Base-by-base conservation (phyloP, 2,888 invertebrate genomes). In the Hetaerina titia region DNA sequence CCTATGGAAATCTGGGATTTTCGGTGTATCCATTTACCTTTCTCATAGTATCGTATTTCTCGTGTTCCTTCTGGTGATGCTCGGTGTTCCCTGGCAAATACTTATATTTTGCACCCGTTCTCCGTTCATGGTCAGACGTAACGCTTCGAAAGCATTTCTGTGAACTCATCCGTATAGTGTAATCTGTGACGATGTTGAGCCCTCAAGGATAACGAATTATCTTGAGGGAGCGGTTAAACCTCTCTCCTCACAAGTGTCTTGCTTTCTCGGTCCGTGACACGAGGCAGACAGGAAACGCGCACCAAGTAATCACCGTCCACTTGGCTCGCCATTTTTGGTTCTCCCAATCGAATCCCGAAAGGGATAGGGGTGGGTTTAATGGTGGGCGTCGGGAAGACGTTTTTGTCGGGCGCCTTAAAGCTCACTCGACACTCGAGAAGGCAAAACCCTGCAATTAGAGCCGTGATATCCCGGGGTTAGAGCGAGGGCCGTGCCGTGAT, bases 401-500 rank as follows among this genome's bases (percentile, higher is more conserved):
- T 81, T 81, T 81, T 81, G 31, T 81, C 81, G 8, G 81, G 11
- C 31, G 31, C 13, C 31, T 81, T 31, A 31, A 31, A 81, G 81
- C 81, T 81, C 81, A 31, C n/a, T 31, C 81, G 81, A 81, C 81
- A 31, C 81, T 15, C n/a, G 81, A 81, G 81, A 69, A 69, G 69
- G 69, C 69, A 81, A 81, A 81, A 25, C 9, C 31, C 81, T 81
- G 31, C 81, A 31, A 81, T 81, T 81, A 81, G 81, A 31, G 81
- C 81, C 81, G 81, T 81, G 81, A 81, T 81, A 81, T 81, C 81
- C 81, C 81, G 81, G 31, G 81, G 25, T 81, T 31, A 81, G 81
- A 31, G 81, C 81, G 31, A 74, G 25, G 22, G 22, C 45, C 45
- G 45, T 19, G 69, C 7, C 31, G 25, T 11, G 81, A 31, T 81